phyloP scores from a whole-genome alignment of 2,113 vertebrate species.

The Vicugna pacos region DNA sequence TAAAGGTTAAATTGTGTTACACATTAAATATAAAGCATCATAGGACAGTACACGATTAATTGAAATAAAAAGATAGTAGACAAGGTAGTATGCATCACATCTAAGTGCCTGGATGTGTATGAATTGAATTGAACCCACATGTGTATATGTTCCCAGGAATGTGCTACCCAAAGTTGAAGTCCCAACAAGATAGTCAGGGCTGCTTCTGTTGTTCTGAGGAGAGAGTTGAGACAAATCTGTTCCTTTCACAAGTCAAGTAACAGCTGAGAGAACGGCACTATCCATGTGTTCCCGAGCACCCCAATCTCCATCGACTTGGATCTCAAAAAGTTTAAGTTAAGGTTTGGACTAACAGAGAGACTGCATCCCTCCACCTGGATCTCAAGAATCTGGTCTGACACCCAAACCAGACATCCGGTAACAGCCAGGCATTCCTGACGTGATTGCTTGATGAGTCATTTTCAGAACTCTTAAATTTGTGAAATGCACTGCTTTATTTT shows the following conservation, averaged over 20 bases:
- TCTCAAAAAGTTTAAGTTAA: constrained; percentile 1
- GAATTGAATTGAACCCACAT: background rate
- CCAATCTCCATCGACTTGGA: background rate
- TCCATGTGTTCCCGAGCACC: background rate
- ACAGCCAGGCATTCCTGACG: constrained; percentile 82
- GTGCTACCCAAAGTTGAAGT: background rate
- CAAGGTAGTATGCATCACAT: background rate
- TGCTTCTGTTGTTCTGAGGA: background rate
- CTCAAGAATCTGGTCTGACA: constrained; percentile 57
- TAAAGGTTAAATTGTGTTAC: background rate
- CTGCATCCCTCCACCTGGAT: constrained; percentile 4
- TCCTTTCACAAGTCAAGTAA: background rate
- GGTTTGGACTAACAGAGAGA: constrained; percentile 73
- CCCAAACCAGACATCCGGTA: constrained; percentile 64
- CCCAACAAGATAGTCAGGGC: background rate
- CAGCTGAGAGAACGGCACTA: background rate
- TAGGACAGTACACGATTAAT: background rate
- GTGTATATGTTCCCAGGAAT: background rate
- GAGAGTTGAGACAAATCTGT: background rate
- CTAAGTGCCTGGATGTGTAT: background rate
- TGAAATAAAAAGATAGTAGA: background rate
- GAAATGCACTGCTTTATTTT: constrained; percentile 75
- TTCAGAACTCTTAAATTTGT: constrained; percentile 64
- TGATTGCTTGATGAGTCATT: constrained; percentile 81
- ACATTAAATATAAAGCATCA: background rate